phyloP scores from a whole-genome alignment of 2,888 invertebrate genomes.

The Philaethria dido region DNA sequence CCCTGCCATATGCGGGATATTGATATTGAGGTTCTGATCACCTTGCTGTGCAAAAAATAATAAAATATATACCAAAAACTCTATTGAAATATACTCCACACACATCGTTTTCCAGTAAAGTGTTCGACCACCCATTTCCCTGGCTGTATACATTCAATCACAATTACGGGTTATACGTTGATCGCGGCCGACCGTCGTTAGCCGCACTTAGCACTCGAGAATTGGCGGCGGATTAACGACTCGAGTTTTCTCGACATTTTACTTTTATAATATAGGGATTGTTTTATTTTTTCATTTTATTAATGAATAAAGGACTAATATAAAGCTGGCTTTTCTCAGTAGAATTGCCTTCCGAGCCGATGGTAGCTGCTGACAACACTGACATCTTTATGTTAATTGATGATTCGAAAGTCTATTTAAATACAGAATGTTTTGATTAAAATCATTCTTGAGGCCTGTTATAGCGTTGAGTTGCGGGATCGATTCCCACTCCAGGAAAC shows the following conservation, averaged over 20 bases:
- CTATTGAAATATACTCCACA: background rate
- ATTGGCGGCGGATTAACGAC: conserved; percentile 5
- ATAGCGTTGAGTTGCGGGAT: too few relatives aligned
- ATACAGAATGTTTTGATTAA: too few relatives aligned
- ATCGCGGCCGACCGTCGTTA: conserved; percentile 19
- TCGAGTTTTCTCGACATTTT: conserved; percentile 8
- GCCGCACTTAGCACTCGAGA: conserved; percentile 23
- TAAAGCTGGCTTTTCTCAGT: too few relatives aligned
- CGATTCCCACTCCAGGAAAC: too few relatives aligned
- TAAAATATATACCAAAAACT: background rate
- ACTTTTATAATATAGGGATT: background rate
- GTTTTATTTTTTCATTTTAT: background rate
- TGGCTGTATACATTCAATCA: conserved; percentile 13
- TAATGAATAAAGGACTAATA: too few relatives aligned
- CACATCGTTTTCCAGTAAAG: background rate
- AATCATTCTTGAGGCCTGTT: too few relatives aligned
- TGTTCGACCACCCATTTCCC: background rate
- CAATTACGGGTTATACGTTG: conserved; percentile 18
- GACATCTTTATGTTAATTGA: too few relatives aligned
- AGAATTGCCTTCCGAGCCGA: too few relatives aligned
- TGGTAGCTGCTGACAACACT: too few relatives aligned
- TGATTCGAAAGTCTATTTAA: too few relatives aligned
- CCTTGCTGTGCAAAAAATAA: background rate
- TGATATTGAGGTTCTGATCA: too few relatives aligned
- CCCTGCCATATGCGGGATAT: too few relatives aligned